phyloP scores from a whole-genome alignment of 2,888 invertebrate species.

The Hylaea fasciaria region DNA sequence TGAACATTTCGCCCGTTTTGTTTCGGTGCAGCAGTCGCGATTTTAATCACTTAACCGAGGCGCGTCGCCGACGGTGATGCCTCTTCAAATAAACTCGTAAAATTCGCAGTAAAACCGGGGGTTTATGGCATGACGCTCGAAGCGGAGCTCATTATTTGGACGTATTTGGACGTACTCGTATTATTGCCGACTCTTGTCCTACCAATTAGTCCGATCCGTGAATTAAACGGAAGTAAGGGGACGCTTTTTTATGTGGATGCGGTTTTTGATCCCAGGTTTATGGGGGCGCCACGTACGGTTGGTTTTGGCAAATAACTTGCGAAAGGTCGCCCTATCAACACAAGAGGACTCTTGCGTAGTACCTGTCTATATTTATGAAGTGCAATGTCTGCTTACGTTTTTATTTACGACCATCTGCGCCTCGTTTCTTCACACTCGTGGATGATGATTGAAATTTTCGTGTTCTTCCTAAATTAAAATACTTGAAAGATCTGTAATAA shows the following conservation, averaged over 20 bases:
- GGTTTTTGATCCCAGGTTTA: conserved; percentile 23
- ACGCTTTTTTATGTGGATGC: conserved; percentile 43
- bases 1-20: conserved; percentile 71
- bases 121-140: conserved; percentile 56
- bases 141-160: conserved; percentile 60
- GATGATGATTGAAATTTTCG: no score
- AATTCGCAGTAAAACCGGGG: conserved; percentile 58
- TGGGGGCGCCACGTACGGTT: conserved; percentile 14
- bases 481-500: no score
- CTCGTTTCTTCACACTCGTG: no score
- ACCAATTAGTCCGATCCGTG: conserved; percentile 59
- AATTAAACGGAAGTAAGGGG: conserved; percentile 54
- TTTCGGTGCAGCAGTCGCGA: conserved; percentile 66
- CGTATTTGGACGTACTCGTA: conserved; percentile 52
- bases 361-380: no score
- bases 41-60: conserved; percentile 79
- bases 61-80: conserved; percentile 53
- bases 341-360: background rate
- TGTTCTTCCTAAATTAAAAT: no score
- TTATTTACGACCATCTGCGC: no score
- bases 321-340: background rate
- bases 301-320: conserved; percentile 16
- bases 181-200: conserved; percentile 57
- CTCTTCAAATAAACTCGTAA: conserved; percentile 64
- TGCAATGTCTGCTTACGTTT: no score